A percentile compares a stretch with the other conserved stretches of the same genome.
These are phyloP conservation scores for Acanthis flammea DNA, from an alignment of 2,797 vertebrate species.

Conservation along the genomic window DNA sequence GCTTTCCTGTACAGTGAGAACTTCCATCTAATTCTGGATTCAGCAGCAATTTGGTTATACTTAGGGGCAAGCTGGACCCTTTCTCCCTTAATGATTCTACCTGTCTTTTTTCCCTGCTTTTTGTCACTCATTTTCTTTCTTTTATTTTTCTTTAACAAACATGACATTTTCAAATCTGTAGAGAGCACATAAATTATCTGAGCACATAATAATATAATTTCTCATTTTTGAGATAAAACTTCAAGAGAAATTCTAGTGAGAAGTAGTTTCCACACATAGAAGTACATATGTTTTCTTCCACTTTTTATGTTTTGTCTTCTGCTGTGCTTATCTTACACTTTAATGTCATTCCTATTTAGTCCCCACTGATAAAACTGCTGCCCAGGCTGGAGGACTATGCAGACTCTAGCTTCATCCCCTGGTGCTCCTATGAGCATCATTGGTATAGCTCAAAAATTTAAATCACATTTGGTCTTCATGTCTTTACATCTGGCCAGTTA, in stretches of 20 bases:
- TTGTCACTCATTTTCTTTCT: neutral
- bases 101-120: neutral
- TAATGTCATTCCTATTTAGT: neutral
- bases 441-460: neutral
- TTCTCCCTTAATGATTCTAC: neutral
- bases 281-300: neutral
- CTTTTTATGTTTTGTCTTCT: neutral
- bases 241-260: neutral
- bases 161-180: neutral
- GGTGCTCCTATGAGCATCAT: neutral
- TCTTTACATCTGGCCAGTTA: neutral
- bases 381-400: neutral
- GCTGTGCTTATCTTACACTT: neutral
- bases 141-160: neutral
- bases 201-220: neutral
- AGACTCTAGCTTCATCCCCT: neutral
- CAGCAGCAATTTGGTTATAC: neutral
- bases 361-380: accelerated
- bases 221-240: neutral
- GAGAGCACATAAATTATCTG: neutral
- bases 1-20: neutral
- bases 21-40: neutral
- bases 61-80: neutral
- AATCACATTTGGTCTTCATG: neutral
- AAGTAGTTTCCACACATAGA: neutral